Evolutionary conservation across 2,797 vertebrate species (phyloP), one percentile per base, ranked within the genome.

Genomic region (Hydrolagus colliei): DNA sequence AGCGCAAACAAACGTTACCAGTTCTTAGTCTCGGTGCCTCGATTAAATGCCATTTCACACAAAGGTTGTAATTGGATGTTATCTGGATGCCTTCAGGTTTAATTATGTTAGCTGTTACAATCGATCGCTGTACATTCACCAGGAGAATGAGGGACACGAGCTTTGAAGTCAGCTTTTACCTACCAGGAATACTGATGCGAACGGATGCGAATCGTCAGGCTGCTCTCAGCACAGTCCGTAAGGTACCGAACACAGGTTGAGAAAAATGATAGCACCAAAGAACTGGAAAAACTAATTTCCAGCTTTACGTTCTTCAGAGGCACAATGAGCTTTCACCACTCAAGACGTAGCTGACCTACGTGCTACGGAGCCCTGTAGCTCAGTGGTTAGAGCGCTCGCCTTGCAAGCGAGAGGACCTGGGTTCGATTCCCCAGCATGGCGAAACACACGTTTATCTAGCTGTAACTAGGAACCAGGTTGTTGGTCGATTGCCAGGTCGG

Each of bases 51-150:
- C 89, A 88, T 90, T 88, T 87, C 87, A 88, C 87, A 89, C 78
- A 85, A 85, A 80, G 32, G 59, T 86, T 88, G 89, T 91, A 92
- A 93, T 88, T 90, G 91, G 91, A 88, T 91, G 89, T 90, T 90
- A 91, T 91, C 91, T 89, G 89, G 89, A 91, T 91, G 89, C 88
- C 87, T 90, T 89, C 90, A 90, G 35, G 87, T 92, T 92, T 92
- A 92, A 93, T 92, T 89, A 92, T 87, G 87, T 89, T 88, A 88
- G 88, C 86, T 87, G 86, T 88, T 85, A 87, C 75, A 65, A 80
- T 87, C 87, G 86, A 90, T 90, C 87, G 73, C 5, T 7, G 22
- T 88, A 86, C 41, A 87, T 82, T 87, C 41, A 41, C 86, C 2
- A 14, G 62, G 63, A 63, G 65, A 76, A 78, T 73, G 87, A 72